A percentile compares a stretch with the other conserved stretches of the same genome.
phyloP scores from a whole-genome alignment of 1,140 invertebrate species.

The Hormaphis cornu region DNA sequence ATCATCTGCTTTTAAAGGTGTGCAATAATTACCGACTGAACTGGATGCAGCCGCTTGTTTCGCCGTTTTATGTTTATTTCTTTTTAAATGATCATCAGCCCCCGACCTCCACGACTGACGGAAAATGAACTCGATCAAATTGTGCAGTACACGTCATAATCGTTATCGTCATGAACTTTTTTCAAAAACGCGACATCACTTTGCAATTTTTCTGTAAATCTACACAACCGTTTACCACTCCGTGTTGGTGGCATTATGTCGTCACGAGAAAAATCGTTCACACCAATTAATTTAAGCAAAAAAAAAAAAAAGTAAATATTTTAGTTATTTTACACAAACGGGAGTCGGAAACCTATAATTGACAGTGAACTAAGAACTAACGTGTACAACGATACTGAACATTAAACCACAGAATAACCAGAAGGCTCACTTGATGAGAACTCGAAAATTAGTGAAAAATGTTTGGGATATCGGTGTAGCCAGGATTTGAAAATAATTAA shows the following conservation, averaged over 20 bases:
- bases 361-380: no score
- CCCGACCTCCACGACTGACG: background rate
- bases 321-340: no score
- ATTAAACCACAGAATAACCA: no score
- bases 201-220: conserved; percentile 1
- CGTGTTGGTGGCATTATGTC: background rate
- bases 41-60: background rate
- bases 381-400: no score
- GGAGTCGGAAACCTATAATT: no score
- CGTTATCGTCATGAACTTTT: background rate
- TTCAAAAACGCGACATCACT: background rate
- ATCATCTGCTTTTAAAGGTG: conserved; percentile 5
- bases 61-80: conserved; percentile 5
- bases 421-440: no score
- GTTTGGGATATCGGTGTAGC: no score
- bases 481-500: no score
- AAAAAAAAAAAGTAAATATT: no score
- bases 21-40: conserved; percentile 5
- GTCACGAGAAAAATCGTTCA: no score
- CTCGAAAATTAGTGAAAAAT: no score
- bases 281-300: no score
- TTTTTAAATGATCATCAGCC: background rate
- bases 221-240: background rate
- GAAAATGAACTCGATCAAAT: conserved; percentile 1
- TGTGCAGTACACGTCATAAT: background rate